phyloP scores from a whole-genome alignment of 2,113 vertebrate species.

The Willisornis vidua region DNA sequence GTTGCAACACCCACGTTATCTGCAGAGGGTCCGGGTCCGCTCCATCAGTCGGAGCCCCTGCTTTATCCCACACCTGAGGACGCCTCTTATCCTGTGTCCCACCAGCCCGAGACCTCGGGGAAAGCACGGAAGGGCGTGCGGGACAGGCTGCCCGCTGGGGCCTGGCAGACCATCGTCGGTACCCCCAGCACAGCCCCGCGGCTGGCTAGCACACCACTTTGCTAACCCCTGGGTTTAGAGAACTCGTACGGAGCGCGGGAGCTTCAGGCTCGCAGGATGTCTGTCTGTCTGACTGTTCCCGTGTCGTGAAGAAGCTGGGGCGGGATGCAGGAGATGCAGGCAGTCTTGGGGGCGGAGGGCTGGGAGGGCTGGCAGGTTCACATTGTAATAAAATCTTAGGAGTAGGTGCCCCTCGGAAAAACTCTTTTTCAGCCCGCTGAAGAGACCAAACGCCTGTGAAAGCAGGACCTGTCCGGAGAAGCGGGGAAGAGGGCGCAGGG shows the following conservation, averaged over 20 bases:
- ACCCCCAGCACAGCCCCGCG: background rate
- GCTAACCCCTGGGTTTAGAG: background rate
- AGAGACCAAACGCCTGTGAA: background rate
- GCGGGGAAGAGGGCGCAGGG: background rate
- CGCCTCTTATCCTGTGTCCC: background rate
- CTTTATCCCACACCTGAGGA: no score
- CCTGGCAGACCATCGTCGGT: background rate
- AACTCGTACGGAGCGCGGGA: background rate
- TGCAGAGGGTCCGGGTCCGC: background rate
- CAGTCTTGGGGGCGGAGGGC: no score
- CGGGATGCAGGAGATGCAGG: background rate
- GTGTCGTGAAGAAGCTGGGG: background rate
- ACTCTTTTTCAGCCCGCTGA: background rate
- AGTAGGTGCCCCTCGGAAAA: background rate
- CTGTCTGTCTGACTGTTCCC: background rate
- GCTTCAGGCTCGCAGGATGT: background rate
- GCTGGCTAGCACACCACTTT: background rate
- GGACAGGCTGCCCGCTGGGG: background rate
- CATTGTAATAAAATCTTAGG: background rate
- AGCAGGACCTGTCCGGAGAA: background rate
- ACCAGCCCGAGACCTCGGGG: fast-evolving
- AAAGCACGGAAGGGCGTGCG: fast-evolving
- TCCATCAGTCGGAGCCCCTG: background rate
- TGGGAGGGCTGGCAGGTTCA: fast-evolving
- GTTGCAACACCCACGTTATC: background rate